Base-by-base conservation (phyloP, 2,113 vertebrate genomes). In the Nothobranchius kuhntae region DNA sequence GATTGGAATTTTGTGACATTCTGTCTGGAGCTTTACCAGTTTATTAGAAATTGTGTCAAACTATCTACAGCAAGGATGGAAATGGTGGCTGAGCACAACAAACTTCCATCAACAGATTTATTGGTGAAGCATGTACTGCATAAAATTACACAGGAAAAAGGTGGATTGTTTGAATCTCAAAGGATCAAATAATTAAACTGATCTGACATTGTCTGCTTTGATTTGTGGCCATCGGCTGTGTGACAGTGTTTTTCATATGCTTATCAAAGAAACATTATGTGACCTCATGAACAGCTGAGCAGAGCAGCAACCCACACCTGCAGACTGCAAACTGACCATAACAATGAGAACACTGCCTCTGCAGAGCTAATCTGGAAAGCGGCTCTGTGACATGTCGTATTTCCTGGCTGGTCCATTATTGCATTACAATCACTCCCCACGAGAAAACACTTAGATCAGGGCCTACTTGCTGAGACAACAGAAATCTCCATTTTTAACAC, bases 21-120 rank as follows among this genome's bases (percentile, higher is more conserved):
- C 35, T 61, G 54, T 51, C 61, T 59, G 35, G 46, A 67, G 78
- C 57, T 64, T 66, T 82, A 77, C 68, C 24, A 42, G 65, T 80
- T 82, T 81, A 83, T 82, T 84, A 82, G 53, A 84, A 80, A 75
- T 57, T 53, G 6, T 47, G 42, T 17, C 38, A 68, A 66, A 66
- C 53, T 71, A 38, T 30, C 17, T 14, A 59, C 26, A 44, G 40
- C 50, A 57, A 65, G 44, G 44, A 60, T 5, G 13, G 15, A 3
- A 14, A 44, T 15, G 2, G 15, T 54, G 35, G 44, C 35, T 13
- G 24, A 48, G 59, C 65, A 74, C 59, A 79, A n/a, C 9, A 65
- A 56, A 63, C 58, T 77, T 79, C 67, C 47, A 71, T 66, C 61
- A 75, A 40, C 26, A 46, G 9, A 64, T n/a, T 1, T 42, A 65